Percentiles rank a stretch among this genome's conserved stretches.
Conservation (phyloP, 2,888 invertebrate species). For the Pseudanteris insignis region DNA sequence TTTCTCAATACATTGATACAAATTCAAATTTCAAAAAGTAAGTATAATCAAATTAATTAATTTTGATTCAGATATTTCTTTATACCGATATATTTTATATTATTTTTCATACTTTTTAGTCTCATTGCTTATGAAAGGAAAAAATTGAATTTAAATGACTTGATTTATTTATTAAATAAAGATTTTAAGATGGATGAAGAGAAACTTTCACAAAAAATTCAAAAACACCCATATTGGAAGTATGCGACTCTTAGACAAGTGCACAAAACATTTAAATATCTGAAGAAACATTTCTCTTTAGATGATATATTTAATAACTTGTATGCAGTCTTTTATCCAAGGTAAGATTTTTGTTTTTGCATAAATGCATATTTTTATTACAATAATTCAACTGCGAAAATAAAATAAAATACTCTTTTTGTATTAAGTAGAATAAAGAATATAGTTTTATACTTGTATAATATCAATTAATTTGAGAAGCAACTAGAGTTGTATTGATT, state of each 20-base stretch:
- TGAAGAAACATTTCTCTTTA: conserved; percentile 69
- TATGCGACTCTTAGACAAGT: conserved; percentile 72
- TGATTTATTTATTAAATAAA: conserved; percentile 35
- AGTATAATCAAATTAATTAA: background rate
- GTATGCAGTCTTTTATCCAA: conserved; percentile 75
- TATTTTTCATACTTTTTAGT: conserved; percentile 27
- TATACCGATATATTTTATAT: too few relatives aligned
- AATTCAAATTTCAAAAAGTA: conserved; percentile 58
- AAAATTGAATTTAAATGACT: background rate
- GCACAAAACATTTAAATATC: conserved; percentile 70
- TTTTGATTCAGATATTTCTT: background rate
- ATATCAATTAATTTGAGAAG: too few relatives aligned
- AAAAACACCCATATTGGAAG: conserved; percentile 74
- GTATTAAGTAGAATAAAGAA: too few relatives aligned
- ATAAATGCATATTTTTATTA: conserved; percentile 22
- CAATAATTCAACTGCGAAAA: background rate
- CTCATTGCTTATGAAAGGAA: background rate
- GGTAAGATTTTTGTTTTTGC: conserved; percentile 4
- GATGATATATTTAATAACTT: conserved; percentile 72
- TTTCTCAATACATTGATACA: too few relatives aligned
- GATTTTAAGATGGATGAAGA: conserved; percentile 35
- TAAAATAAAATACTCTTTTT: background rate
- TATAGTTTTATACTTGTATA: too few relatives aligned
- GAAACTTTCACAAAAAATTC: conserved; percentile 61
- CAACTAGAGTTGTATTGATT: conserved; percentile 8